Base-by-base conservation (phyloP, 2,888 invertebrate species). In the Chesias legatella region DNA sequence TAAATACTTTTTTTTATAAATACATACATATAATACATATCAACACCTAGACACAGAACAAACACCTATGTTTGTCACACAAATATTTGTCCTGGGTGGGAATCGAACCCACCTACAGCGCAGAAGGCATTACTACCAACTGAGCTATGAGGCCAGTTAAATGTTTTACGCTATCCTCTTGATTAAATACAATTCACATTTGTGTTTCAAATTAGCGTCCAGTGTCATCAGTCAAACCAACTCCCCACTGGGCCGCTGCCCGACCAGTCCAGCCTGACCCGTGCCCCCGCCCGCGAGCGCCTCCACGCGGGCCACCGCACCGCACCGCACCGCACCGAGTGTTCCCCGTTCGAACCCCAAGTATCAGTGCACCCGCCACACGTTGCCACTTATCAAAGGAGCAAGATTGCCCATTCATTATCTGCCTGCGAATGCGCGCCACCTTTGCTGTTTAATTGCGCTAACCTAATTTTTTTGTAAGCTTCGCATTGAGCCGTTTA, bases 361-460 rank as follows among this genome's bases (percentile, higher is more conserved):
- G 58, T 17, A 48, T 58, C 37, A 31, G 41, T 47, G 55, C 42
- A 42, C 61, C 63, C 63, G 45, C 54, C 43, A 48, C 57, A 41
- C 48, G 50, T 50, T 52, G 43, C 48, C 53, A 60, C 61, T 58
- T 64, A 69, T 64, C 69, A 69, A 64, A 67, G 60, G 51, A 65
- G 58, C 66, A 69, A 73, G 73, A 75, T 73, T 74, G 71, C 63
- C 63, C 68, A 74, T 72, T 73, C 67, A 74, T 70, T 76, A 73
- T 62, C 63, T 58, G 56, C 58, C 60, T 56, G 61, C 67, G 66
- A 66, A 73, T 69, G 70, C 66, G 68, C 66, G 65, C 68, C 73
- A 73, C 72, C 71, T 75, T 74, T 72, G 57, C 56, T 56, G 56
- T 57, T 67, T 75, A 73, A 73, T 72, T 73, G 62, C 60, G 53